These are phyloP conservation scores for Anas acuta DNA, from an alignment of 2,797 vertebrate species.

Conservation along the genomic window DNA sequence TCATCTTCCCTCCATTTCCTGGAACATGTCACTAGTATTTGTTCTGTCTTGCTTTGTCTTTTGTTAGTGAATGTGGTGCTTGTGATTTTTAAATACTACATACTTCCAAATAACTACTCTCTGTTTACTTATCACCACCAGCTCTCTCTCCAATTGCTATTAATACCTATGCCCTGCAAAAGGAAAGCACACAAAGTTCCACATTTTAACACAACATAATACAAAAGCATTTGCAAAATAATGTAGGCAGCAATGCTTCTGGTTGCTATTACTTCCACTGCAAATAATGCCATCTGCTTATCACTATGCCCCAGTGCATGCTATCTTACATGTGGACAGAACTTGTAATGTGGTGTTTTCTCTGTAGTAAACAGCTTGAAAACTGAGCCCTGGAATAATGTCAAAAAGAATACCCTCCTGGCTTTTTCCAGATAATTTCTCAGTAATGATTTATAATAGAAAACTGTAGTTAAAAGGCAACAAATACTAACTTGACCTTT, in stretches of 20 bases:
- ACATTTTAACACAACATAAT: not conserved
- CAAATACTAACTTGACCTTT: conserved; percentile 44
- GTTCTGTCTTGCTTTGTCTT: not conserved
- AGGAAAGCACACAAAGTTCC: not conserved
- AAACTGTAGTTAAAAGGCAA: conserved; percentile 52
- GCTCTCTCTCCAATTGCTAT: not conserved
- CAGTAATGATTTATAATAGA: conserved; percentile 35
- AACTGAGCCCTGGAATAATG: conserved; percentile 23
- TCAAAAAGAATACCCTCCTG: conserved; percentile 48
- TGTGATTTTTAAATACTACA: conserved; percentile 14
- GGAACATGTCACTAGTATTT: not conserved
- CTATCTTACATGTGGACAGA: conserved; percentile 48
- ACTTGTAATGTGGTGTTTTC: conserved; percentile 25
- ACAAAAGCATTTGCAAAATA: conserved; percentile 39
- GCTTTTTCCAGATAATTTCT: conserved; percentile 53
- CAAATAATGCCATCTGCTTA: conserved; percentile 71
- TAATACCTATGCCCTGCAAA: not conserved
- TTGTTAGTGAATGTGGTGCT: not conserved
- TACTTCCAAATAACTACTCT: not conserved
- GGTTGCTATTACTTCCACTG: conserved; percentile 65
- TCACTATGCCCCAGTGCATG: conserved; percentile 50
- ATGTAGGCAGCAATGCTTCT: conserved; percentile 38
- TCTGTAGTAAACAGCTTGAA: conserved; percentile 56
- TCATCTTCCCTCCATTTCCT: not conserved
- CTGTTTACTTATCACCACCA: not conserved